Evolutionary conservation across 2,113 vertebrate genomes (phyloP).

Genomic region (Puffinus mauretanicus): DNA sequence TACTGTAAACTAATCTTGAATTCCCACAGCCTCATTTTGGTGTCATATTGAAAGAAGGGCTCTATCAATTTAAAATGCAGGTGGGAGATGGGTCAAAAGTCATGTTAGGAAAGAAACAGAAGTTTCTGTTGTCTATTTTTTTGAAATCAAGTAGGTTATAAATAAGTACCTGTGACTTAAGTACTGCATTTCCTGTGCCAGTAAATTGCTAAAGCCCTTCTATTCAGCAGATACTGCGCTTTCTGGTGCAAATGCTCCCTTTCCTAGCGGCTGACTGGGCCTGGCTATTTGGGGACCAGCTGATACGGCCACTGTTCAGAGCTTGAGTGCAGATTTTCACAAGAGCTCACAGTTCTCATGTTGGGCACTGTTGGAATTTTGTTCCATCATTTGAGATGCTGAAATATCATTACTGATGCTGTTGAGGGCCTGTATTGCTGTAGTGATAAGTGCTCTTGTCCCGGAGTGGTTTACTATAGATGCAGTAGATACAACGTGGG

Average conservation of each 20-base stretch:
- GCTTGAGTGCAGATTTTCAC: not conserved
- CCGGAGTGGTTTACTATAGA: fast-evolving
- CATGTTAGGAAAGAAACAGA: not conserved
- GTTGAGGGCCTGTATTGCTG: too few relatives aligned
- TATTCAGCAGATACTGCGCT: not conserved
- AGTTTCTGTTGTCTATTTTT: not conserved
- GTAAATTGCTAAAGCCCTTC: not conserved
- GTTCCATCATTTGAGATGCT: fast-evolving
- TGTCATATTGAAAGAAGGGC: not conserved
- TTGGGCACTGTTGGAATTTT: not conserved
- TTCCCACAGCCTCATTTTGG: not conserved
- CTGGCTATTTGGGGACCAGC: not conserved
- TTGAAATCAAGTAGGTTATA: not conserved
- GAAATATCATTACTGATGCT: not conserved
- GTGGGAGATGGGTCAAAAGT: not conserved
- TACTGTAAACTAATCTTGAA: not conserved
- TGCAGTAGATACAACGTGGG: too few relatives aligned
- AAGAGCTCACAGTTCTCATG: not conserved
- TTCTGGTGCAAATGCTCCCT: not conserved
- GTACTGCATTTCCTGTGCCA: not conserved
- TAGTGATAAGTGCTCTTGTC: not conserved
- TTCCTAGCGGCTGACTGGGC: not conserved
- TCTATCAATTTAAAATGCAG: not conserved
- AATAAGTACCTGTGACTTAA: not conserved
- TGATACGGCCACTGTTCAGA: fast-evolving